A percentile compares a stretch with the other conserved stretches of the same genome.
These are phyloP conservation scores for Habroteleia sp. DNA, from an alignment of 2,888 invertebrate genomes.

Conservation along the genomic window DNA sequence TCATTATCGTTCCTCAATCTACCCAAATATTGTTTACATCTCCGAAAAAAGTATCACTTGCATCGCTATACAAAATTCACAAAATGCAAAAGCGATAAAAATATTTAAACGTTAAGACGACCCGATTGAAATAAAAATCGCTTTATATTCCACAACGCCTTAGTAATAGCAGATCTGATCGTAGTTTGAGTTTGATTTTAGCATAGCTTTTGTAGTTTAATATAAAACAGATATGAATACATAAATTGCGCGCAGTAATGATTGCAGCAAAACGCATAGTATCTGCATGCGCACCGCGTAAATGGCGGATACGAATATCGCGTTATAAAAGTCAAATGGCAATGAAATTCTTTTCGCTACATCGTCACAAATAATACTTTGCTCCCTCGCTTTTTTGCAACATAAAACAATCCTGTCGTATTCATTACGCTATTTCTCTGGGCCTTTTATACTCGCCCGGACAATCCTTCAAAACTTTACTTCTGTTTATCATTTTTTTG, in stretches of 20 bases:
- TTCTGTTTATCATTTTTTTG: too few species aligned
- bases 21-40: too few species aligned
- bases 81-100: constrained; percentile 15
- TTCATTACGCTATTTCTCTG: too few species aligned
- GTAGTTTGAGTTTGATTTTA: constrained; percentile 32
- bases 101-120: constrained; percentile 9
- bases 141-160: constrained; percentile 29
- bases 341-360: constrained; percentile 31
- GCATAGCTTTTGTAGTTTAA: constrained; percentile 22
- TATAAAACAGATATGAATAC: constrained; percentile 42
- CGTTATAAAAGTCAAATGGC: constrained; percentile 37
- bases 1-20: too few species aligned
- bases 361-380: too few species aligned
- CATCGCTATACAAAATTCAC: too few species aligned
- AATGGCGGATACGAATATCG: constrained; percentile 8
- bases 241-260: constrained; percentile 41
- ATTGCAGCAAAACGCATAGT: constrained; percentile 32
- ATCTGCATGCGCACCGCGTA: constrained; percentile 32
- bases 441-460: too few species aligned
- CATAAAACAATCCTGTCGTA: too few species aligned
- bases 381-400: too few species aligned
- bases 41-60: too few species aligned
- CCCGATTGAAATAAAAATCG: constrained; percentile 40
- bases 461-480: too few species aligned
- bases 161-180: constrained; percentile 31